phyloP scores from a whole-genome alignment of 2,797 vertebrate genomes.

The Numenius phaeopus region DNA sequence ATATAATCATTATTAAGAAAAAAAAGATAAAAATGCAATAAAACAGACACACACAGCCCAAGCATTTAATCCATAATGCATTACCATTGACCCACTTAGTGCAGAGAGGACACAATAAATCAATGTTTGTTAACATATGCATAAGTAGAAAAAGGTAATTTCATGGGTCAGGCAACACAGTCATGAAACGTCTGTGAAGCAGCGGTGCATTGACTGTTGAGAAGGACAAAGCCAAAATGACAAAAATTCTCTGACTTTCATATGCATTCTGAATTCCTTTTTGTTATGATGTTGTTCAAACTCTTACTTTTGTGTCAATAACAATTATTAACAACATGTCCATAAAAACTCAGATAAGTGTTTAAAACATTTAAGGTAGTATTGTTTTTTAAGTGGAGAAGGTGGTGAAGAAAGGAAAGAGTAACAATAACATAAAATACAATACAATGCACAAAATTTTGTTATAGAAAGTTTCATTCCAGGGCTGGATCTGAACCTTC shows the following conservation, averaged over 20 bases:
- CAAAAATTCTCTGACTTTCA: not conserved
- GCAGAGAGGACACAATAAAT: conserved; percentile 39
- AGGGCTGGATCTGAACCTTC: not conserved
- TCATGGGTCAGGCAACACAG: not conserved
- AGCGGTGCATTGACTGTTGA: not conserved
- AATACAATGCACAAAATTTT: not conserved
- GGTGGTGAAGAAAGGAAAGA: not conserved
- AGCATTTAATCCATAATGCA: not conserved
- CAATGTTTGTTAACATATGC: conserved; percentile 50
- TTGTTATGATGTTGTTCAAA: not conserved
- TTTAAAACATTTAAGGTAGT: not conserved
- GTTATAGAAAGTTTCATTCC: not conserved
- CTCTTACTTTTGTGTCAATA: not conserved
- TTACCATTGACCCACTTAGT: not conserved
- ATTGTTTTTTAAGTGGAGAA: not conserved
- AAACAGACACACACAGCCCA: not conserved
- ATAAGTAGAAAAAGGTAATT: conserved; percentile 43
- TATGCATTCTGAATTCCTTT: not conserved
- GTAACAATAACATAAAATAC: not conserved
- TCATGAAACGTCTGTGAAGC: not conserved
- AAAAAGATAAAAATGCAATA: not conserved
- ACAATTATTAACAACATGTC: not conserved
- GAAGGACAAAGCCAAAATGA: not conserved
- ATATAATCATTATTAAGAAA: not conserved
- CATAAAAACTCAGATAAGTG: not conserved